Conservation (phyloP, 1,140 invertebrate species). For the Musca domestica region DNA sequence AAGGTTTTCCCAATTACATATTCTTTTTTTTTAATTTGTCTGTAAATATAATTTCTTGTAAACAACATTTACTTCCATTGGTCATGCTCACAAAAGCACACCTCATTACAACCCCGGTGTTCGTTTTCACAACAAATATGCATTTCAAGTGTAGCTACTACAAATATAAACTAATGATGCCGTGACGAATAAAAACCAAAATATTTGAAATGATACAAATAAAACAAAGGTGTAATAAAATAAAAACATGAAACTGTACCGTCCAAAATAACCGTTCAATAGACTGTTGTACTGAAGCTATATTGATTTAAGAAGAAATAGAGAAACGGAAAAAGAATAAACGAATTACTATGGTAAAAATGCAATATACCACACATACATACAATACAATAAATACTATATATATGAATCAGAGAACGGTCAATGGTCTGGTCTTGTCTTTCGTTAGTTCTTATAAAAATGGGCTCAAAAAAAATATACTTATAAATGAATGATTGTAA, state of each 20-base stretch:
- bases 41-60: no score
- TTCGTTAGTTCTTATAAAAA: no score
- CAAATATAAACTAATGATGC: slow-evolving; percentile 7
- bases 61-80: no score
- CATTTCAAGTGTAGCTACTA: neutral
- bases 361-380: neutral
- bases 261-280: slow-evolving; percentile 54
- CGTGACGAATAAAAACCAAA: slow-evolving; percentile 5
- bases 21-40: no score
- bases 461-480: neutral
- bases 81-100: no score
- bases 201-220: slow-evolving; percentile 24
- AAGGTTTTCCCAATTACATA: no score
- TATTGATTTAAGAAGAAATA: slow-evolving; percentile 42
- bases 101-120: no score
- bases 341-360: slow-evolving; percentile 44
- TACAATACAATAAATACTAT: neutral
- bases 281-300: slow-evolving; percentile 55
- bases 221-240: slow-evolving; percentile 40
- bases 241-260: slow-evolving; percentile 42
- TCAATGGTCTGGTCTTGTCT: no score
- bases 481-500: no score
- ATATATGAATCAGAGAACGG: no score
- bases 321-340: slow-evolving; percentile 53
- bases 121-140: no score